These are phyloP conservation scores for Calliopum simillimum DNA, from an alignment of 2,888 invertebrate genomes.

Conservation along the genomic window DNA sequence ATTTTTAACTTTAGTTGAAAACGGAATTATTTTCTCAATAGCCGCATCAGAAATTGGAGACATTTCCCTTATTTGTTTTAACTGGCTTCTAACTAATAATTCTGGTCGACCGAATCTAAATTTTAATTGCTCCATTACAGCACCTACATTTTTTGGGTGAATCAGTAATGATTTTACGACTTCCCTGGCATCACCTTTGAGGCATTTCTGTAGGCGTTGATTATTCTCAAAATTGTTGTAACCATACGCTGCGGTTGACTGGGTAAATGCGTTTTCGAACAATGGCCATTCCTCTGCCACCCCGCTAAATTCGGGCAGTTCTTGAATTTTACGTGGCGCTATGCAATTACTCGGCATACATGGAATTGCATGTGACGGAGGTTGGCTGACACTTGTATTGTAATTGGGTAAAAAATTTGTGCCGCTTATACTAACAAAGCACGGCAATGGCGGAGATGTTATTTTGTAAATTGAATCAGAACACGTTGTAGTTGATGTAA, in stretches of 20 bases:
- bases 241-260: constrained; percentile 32
- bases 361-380: no score
- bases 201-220: constrained; percentile 32
- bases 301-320: constrained; percentile 39
- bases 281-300: constrained; percentile 41
- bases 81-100: constrained; percentile 41
- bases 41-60: constrained; percentile 33
- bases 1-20: constrained; percentile 41
- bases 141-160: constrained; percentile 37
- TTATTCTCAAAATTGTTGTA: constrained; percentile 40
- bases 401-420: no score
- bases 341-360: neutral
- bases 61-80: constrained; percentile 38
- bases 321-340: constrained; percentile 32
- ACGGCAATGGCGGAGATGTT: neutral
- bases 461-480: no score
- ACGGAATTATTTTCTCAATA: constrained; percentile 36
- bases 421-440: no score
- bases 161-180: constrained; percentile 34
- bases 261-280: constrained; percentile 31
- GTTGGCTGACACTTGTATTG: no score
- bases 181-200: constrained; percentile 37
- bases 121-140: constrained; percentile 33
- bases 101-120: no score
- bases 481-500: neutral